Evolutionary conservation across 2,113 vertebrate species (phyloP), one percentile per base, ranked within the genome.

Genomic region (Passerina amoena): DNA sequence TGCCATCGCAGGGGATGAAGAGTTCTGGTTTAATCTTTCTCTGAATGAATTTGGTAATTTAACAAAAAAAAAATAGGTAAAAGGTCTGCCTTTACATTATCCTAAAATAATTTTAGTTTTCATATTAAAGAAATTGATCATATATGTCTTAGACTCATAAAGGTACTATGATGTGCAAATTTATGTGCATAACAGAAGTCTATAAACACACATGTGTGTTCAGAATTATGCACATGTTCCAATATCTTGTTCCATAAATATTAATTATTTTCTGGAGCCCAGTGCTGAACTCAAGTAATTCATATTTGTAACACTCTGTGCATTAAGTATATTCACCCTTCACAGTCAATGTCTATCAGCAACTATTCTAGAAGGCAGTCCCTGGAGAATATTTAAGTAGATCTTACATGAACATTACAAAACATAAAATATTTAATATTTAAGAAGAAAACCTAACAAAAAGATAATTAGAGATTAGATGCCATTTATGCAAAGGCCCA

Each of bases 171-270:
- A 5, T 3, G 12, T 10, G 3, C 8, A 65, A 77, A 69, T 69
- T 33, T 69, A 68, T 22, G 50, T 16, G 18, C 1, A 1, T 15
- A 84, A 50, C 12, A 21, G 8, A 56, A 61, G 5, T 47, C 23
- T 61, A 8, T 14, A 42, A 0, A 4, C 10, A 54, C 1, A 7
- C 3, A 11, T 23, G 22, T 25, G 24, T 0, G 2, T 30, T 82
- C 48, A 75, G 33, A 82, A 53, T 72, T n/a, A 45, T 28, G 27
- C 9, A 53, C 0, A 0, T 2, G 0, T 61, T 90, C 31, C 50
- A 65, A 30, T 21, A 59, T 50, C 70, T 75, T 35, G 16, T 51
- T 50, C 28, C 8, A 64, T 77, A 75, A 92, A 66, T 9, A 47
- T 86, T 25, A 88, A 71, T 44, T 45, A 10, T 51, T 66, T 90